Percentiles rank a stretch among this genome's conserved stretches.
These are phyloP conservation scores for Hypsibius dujardini DNA, from an alignment of 1,140 invertebrate genomes.

Conservation along the genomic window DNA sequence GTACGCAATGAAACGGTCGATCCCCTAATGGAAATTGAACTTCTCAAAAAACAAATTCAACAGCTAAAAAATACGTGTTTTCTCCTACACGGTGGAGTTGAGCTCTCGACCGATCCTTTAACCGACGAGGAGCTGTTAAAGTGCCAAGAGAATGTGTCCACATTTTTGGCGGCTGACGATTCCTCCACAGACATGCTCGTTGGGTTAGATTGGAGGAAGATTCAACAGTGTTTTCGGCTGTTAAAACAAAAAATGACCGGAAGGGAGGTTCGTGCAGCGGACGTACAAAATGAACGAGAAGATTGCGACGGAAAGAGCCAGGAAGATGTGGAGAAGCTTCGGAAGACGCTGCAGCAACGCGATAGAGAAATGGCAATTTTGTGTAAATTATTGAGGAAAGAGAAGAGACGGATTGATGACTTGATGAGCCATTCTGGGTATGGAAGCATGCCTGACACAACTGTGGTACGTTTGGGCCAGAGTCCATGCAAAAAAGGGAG, in stretches of 20 bases:
- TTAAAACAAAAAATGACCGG: neutral
- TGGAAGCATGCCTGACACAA: too few relatives aligned
- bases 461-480: too few relatives aligned
- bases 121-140: slow-evolving; percentile 24
- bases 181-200: neutral
- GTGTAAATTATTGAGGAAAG: neutral
- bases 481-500: too few relatives aligned
- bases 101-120: slow-evolving; percentile 18
- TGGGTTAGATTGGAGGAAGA: neutral
- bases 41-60: slow-evolving; percentile 35
- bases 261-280: neutral
- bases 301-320: neutral
- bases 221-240: neutral
- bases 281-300: too few relatives aligned
- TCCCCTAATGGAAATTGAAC: slow-evolving; percentile 36
- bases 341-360: slow-evolving; percentile 8
- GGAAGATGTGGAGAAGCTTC: neutral
- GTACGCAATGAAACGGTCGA: slow-evolving; percentile 40
- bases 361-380: slow-evolving; percentile 9
- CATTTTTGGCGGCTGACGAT: neutral
- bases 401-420: neutral
- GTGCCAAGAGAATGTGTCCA: slow-evolving; percentile 18
- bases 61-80: slow-evolving; percentile 31
- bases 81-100: slow-evolving; percentile 28
- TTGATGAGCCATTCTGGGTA: neutral